Evolutionary conservation across 2,113 vertebrate species (phyloP).

Genomic region (Condylura cristata): DNA sequence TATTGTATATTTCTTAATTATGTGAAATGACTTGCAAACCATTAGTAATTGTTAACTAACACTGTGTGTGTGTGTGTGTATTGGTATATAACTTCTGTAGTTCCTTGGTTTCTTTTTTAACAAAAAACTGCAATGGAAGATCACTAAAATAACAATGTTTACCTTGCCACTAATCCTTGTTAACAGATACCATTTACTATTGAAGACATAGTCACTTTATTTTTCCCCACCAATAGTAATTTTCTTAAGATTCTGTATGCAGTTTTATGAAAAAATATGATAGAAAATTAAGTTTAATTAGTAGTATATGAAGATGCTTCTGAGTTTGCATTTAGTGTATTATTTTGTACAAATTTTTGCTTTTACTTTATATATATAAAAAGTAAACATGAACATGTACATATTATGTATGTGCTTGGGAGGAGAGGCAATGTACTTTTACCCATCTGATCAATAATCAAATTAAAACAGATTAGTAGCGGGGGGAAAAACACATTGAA

Average conservation of each 20-base stretch:
- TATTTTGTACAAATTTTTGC: background rate
- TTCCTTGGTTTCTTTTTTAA: constrained; percentile 33
- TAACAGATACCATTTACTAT: background rate
- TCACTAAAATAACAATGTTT: constrained; percentile 37
- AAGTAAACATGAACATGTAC: background rate
- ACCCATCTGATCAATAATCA: background rate
- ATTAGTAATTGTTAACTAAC: constrained; percentile 38
- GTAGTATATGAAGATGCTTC: background rate
- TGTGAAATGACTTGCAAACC: constrained; percentile 16
- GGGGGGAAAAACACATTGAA: background rate
- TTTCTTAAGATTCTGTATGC: background rate
- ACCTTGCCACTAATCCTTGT: constrained; percentile 10
- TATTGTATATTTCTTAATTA: constrained; percentile 43
- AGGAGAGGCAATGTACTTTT: background rate
- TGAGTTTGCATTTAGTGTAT: no score
- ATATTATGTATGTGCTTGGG: background rate
- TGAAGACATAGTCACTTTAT: background rate
- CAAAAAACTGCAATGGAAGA: background rate
- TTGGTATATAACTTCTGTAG: background rate
- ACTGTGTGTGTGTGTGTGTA: background rate
- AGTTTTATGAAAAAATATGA: background rate
- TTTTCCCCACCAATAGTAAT: background rate
- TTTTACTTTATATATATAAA: background rate
- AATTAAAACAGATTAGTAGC: background rate
- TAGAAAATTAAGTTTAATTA: background rate